These are phyloP conservation scores for Fabriciana adippe DNA, from an alignment of 2,888 invertebrate species.

Conservation along the genomic window DNA sequence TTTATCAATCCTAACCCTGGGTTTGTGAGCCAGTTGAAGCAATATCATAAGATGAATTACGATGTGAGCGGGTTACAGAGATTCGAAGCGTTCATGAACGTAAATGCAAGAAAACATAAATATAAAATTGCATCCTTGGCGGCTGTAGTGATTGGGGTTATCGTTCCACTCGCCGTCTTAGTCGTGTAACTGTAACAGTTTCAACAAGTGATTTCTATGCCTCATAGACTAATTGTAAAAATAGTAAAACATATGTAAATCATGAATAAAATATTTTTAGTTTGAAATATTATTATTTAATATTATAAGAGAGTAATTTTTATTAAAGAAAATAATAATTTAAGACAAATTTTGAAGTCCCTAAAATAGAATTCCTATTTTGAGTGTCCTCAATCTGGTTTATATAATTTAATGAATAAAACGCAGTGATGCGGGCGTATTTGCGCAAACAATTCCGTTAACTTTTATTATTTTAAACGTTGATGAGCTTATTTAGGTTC, in stretches of 20 bases:
- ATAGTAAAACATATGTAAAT: neutral
- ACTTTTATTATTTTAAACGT: too few species aligned
- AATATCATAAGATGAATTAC: conserved; percentile 74
- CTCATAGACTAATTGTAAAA: neutral
- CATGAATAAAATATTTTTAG: too few species aligned
- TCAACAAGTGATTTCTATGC: neutral
- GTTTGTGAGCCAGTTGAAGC: conserved; percentile 95
- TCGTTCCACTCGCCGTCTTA: conserved; percentile 66
- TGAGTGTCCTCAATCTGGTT: too few species aligned
- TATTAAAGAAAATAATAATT: too few species aligned
- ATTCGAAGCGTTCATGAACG: conserved; percentile 68
- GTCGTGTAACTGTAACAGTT: conserved; percentile 52
- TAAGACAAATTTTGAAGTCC: too few species aligned
- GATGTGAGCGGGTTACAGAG: conserved; percentile 63
- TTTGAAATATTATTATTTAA: too few species aligned
- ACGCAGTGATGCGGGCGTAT: too few species aligned
- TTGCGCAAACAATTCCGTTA: too few species aligned
- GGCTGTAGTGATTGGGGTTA: conserved; percentile 60
- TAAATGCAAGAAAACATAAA: conserved; percentile 66
- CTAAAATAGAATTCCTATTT: too few species aligned
- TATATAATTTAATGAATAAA: too few species aligned
- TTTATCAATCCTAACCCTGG: conserved; percentile 98
- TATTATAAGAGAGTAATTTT: too few species aligned
- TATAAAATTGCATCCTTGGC: conserved; percentile 70
- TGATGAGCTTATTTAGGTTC: too few species aligned